These are phyloP conservation scores for Bubo bubo DNA, from an alignment of 2,113 vertebrate genomes.

Conservation along the genomic window DNA sequence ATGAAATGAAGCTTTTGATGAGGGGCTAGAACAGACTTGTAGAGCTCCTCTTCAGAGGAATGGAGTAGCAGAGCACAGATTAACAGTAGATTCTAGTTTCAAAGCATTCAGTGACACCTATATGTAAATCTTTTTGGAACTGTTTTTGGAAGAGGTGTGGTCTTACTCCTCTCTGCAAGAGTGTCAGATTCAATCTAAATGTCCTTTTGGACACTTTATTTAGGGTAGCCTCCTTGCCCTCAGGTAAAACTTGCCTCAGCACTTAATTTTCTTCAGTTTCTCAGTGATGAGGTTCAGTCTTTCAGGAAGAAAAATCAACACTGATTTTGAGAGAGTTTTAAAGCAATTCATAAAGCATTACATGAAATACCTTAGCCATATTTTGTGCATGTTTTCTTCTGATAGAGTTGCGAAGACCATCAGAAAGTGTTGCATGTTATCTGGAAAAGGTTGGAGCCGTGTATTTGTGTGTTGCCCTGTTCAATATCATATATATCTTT, in stretches of 20 bases:
- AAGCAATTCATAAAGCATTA: not conserved
- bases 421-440: not conserved
- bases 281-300: not conserved
- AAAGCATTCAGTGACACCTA: not conserved
- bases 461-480: not conserved
- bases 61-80: not conserved
- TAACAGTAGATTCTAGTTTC: not conserved
- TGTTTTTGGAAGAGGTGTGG: not conserved
- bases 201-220: not conserved
- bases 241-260: not conserved
- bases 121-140: not conserved
- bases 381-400: not conserved
- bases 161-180: not conserved
- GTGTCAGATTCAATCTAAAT: not conserved
- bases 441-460: not conserved
- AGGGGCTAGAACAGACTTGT: not conserved
- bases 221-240: not conserved
- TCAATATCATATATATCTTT: not conserved
- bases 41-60: not conserved
- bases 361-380: not conserved
- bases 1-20: not conserved
- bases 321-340: not conserved
- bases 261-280: not conserved
- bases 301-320: not conserved
- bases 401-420: not conserved